Conservation (phyloP, 2,797 vertebrate genomes). For the Hippopotamyrus pictus region DNA sequence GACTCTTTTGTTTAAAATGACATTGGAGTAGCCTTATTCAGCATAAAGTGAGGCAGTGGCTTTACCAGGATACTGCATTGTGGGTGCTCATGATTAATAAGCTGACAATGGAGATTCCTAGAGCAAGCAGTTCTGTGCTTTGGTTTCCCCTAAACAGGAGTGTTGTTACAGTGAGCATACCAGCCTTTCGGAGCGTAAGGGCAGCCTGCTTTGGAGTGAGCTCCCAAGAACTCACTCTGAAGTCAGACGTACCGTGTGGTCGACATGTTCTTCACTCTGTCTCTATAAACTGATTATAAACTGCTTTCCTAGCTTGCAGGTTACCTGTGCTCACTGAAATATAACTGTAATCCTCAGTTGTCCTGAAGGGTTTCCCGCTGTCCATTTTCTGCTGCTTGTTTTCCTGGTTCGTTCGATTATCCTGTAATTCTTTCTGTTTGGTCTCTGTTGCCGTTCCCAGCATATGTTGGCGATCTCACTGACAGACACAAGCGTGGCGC, state of each 20-base stretch:
- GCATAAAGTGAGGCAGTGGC: neutral
- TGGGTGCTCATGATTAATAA: neutral
- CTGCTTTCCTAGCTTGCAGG: neutral
- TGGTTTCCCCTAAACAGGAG: neutral
- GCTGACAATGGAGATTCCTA: neutral
- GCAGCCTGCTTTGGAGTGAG: neutral
- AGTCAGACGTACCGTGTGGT: neutral
- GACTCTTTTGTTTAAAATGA: neutral
- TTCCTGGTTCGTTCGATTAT: neutral
- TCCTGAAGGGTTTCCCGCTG: neutral
- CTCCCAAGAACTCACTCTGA: neutral
- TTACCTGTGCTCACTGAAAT: neutral
- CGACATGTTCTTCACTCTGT: neutral
- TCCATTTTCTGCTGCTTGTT: neutral
- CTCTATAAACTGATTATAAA: neutral
- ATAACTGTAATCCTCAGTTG: neutral
- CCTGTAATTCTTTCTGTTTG: neutral
- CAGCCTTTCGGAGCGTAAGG: neutral
- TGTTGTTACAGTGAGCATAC: neutral
- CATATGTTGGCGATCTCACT: neutral
- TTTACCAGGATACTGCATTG: neutral
- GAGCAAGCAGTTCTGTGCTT: neutral
- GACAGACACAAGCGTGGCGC: neutral
- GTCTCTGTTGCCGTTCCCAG: neutral
- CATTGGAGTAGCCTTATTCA: neutral